Conservation (phyloP, 2,113 vertebrate species). For the Tichodroma muraria region DNA sequence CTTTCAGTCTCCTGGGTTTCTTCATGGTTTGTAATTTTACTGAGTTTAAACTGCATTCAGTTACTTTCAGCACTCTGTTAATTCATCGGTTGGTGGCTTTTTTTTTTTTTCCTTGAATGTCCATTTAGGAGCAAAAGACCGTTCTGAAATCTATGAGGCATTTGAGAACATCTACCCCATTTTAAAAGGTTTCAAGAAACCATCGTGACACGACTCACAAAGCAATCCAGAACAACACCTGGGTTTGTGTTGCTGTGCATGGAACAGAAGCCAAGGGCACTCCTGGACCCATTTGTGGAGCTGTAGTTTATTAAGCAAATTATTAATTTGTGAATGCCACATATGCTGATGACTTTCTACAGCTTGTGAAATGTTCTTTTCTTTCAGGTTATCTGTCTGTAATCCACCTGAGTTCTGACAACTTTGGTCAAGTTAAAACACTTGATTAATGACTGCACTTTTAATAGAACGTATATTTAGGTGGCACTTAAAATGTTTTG, state of each 20-base stretch:
- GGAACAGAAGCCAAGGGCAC: neutral
- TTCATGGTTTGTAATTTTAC: neutral
- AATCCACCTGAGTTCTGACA: neutral
- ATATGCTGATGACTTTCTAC: neutral
- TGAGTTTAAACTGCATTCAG: neutral
- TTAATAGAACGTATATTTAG: neutral
- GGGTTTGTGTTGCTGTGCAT: neutral
- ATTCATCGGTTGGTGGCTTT: too few relatives aligned
- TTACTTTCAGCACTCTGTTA: neutral
- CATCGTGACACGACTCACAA: neutral
- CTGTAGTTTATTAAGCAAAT: neutral
- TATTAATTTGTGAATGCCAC: neutral
- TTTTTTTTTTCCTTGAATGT: neutral
- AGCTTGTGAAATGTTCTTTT: neutral
- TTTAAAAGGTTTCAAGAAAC: constrained; percentile 89
- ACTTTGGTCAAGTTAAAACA: neutral
- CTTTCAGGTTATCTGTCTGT: neutral
- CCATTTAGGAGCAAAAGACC: constrained; percentile 88
- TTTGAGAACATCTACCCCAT: constrained; percentile 99
- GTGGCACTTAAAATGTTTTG: neutral
- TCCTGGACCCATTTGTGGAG: neutral
- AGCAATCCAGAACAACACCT: neutral
- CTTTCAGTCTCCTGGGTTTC: neutral
- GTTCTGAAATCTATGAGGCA: constrained; percentile 92
- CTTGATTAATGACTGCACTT: neutral